Conservation (phyloP, 2,113 vertebrate genomes). For the Bufo bufo region DNA sequence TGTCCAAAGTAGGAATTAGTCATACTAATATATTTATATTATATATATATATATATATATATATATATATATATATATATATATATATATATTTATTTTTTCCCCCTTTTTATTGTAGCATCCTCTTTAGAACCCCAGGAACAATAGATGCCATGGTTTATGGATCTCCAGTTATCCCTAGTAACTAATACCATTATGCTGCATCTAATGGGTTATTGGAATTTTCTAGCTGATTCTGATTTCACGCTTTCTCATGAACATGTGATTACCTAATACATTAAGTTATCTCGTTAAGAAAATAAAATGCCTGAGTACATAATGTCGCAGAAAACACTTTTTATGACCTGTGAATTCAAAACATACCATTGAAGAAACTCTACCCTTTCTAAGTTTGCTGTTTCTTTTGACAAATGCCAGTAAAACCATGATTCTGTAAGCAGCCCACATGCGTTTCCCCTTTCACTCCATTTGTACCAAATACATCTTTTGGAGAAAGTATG, state of each 20-base stretch:
- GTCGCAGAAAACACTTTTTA: conserved; percentile 28
- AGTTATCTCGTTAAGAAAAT: background rate
- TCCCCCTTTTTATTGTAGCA: background rate
- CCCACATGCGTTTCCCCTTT: background rate
- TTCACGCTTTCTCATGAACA: background rate
- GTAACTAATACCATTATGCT: background rate
- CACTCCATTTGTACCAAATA: background rate
- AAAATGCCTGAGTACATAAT: conserved; percentile 13
- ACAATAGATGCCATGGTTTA: too few relatives aligned
- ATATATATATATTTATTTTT: too few relatives aligned
- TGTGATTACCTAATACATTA: background rate
- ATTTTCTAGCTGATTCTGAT: background rate
- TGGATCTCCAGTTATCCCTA: background rate
- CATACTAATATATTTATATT: too few relatives aligned
- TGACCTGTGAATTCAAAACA: conserved; percentile 41
- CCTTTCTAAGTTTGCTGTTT: background rate
- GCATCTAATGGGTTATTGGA: background rate
- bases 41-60: too few relatives aligned
- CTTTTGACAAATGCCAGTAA: conserved; percentile 28
- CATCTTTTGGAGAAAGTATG: background rate
- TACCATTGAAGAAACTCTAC: conserved; percentile 25
- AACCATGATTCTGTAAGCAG: conserved; percentile 3
- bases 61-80: too few relatives aligned
- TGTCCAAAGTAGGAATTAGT: too few relatives aligned
- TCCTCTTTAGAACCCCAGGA: background rate